Percentiles rank a stretch among this genome's conserved stretches.
These are phyloP conservation scores for Gadus macrocephalus DNA, from an alignment of 2,113 vertebrate species.

Conservation along the genomic window DNA sequence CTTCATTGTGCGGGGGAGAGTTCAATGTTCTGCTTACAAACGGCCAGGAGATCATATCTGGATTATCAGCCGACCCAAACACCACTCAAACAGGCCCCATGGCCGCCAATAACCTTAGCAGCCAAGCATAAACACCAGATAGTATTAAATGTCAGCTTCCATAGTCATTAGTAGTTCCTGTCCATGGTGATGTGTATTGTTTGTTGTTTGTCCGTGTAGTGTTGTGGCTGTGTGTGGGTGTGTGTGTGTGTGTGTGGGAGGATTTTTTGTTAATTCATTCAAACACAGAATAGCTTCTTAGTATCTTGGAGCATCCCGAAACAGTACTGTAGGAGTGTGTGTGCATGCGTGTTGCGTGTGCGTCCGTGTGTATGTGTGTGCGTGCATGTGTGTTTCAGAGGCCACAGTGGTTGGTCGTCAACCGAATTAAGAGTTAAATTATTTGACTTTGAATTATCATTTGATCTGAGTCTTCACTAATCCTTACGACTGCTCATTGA, in stretches of 20 bases:
- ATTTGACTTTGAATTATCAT: too few relatives aligned
- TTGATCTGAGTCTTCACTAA: too few relatives aligned
- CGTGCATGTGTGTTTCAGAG: background rate
- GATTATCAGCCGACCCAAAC: slow-evolving; percentile 28
- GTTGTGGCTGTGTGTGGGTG: too few relatives aligned
- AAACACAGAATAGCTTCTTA: slow-evolving; percentile 25
- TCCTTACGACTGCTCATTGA: too few relatives aligned
- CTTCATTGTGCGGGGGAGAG: too few relatives aligned
- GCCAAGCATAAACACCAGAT: slow-evolving; percentile 34
- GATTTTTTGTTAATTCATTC: background rate
- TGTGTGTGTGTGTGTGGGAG: background rate
- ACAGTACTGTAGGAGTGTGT: slow-evolving; percentile 31
- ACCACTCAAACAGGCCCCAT: slow-evolving; percentile 37
- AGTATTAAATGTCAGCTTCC: slow-evolving; percentile 47
- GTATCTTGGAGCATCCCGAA: slow-evolving; percentile 29
- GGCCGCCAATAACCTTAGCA: background rate
- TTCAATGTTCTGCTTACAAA: background rate
- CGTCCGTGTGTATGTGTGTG: too few relatives aligned
- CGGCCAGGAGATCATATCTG: slow-evolving; percentile 13
- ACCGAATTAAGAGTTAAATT: too few relatives aligned
- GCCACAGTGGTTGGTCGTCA: too few relatives aligned
- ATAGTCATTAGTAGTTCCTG: slow-evolving; percentile 35
- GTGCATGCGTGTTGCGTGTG: slow-evolving; percentile 9
- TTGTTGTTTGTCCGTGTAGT: slow-evolving; percentile 43
- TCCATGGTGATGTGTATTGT: slow-evolving; percentile 50